Conservation (phyloP, 1,140 invertebrate genomes). For the Drosophila nigrodunni region DNA sequence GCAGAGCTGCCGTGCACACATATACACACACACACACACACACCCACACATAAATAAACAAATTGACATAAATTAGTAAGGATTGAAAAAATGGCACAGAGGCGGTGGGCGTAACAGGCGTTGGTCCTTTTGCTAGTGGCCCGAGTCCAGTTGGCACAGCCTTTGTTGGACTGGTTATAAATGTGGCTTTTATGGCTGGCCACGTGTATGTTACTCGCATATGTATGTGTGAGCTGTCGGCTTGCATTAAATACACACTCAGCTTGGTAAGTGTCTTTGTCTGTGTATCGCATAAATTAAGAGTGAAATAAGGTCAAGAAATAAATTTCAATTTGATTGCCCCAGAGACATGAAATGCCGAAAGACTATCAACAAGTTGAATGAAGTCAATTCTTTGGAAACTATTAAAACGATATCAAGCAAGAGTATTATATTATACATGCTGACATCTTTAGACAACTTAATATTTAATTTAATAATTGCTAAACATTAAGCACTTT, state of each 20-base stretch:
- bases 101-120: neutral
- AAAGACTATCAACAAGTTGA: slow-evolving; percentile 42
- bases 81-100: slow-evolving; percentile 45
- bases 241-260: slow-evolving; percentile 35
- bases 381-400: slow-evolving; percentile 6
- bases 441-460: too few relatives aligned
- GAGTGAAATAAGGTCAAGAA: slow-evolving; percentile 50
- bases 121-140: neutral
- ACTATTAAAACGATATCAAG: too few relatives aligned
- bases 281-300: slow-evolving; percentile 47
- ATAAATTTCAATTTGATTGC: slow-evolving; percentile 58
- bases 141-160: slow-evolving; percentile 16
- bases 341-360: slow-evolving; percentile 22
- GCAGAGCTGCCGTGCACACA: slow-evolving; percentile 6
- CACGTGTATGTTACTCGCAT: slow-evolving; percentile 16
- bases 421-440: too few relatives aligned
- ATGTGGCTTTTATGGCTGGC: slow-evolving; percentile 47
- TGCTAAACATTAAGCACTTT: neutral
- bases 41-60: slow-evolving; percentile 39
- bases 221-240: slow-evolving; percentile 29
- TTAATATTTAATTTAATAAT: too few relatives aligned
- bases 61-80: slow-evolving; percentile 58
- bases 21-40: neutral
- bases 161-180: slow-evolving; percentile 35
- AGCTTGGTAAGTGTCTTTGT: slow-evolving; percentile 1